Conservation (phyloP, 2,113 vertebrate genomes). For the Opisthocomus hoazin region DNA sequence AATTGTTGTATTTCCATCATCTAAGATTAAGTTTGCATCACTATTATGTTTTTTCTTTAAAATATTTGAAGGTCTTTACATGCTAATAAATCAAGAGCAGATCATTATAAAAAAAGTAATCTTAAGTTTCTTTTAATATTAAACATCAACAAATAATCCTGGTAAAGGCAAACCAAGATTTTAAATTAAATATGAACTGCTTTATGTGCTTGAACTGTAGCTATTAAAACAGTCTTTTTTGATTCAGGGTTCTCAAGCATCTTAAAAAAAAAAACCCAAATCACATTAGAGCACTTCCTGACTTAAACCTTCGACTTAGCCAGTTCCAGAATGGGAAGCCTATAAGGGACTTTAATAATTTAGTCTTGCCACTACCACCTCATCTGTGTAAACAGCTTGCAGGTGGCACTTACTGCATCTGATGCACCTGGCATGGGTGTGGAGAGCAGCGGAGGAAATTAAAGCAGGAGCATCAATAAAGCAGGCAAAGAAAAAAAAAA, state of each 20-base stretch:
- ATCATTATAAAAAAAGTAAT: not conserved
- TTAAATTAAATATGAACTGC: not conserved
- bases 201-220: not conserved
- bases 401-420: not conserved
- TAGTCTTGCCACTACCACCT: not conserved
- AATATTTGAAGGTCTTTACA: not conserved
- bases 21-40: not conserved
- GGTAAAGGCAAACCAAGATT: not conserved
- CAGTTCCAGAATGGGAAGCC: not conserved
- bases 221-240: not conserved
- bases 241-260: not conserved
- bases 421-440: not conserved
- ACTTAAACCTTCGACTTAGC: not conserved
- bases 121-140: not conserved
- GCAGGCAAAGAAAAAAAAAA: too few species aligned
- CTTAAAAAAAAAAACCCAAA: not conserved
- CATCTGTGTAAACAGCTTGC: not conserved
- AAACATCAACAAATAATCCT: not conserved
- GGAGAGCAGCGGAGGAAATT: not conserved
- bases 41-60: not conserved
- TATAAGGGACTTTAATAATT: not conserved
- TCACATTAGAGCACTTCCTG: not conserved
- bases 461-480: not conserved
- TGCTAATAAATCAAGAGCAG: not conserved
- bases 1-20: not conserved